Evolutionary conservation across 2,113 vertebrate species (phyloP), one percentile per base, ranked within the genome.

Genomic region (Labeo rohita): DNA sequence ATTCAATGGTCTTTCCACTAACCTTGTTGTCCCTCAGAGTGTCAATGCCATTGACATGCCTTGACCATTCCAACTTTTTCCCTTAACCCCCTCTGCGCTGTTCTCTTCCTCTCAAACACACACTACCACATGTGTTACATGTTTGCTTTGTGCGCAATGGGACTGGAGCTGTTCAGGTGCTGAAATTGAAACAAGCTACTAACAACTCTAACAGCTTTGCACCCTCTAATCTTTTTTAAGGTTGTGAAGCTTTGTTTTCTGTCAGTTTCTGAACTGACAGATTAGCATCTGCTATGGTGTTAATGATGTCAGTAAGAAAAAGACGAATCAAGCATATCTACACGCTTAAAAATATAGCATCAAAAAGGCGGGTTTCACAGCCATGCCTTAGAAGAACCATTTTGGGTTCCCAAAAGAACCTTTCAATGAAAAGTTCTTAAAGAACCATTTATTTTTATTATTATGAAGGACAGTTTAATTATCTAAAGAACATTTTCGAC

Each of bases 1-100:
- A 91, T 90, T 91, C 89, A 82, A 84, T 84, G 89, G 81, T 87
- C 85, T 91, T 88, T 83, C 84, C 8, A 21, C 72, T 78, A 88
- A 90, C 87, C 83, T 83, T 70, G 68, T 74, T 68, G 52, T 56
- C 15, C 47, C 52, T 74, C 52, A 61, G 2, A 12, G 15, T 74
- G 52, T 70, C 52, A 73, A 65, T 59, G 16, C 11, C 45, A 5
- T 63, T 79, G 77, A 80, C 75, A 61, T 68, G 18, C n/a, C 34
- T 43, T 70, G 61, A 52, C 70, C 75, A 68, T 54, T 68, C 39
- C 13, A 54, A 49, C 28, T 36, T 39, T 76, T 23, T 49, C 72
- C 45, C 39, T 65, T 49, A 50, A 76, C 23, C 56, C 76, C 34
- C 10, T 4, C 52, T 65, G 11, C 6, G 0, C 65, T 80, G 80